Base-by-base conservation (phyloP, 2,797 vertebrate genomes). In the Sebastes steindachneri region DNA sequence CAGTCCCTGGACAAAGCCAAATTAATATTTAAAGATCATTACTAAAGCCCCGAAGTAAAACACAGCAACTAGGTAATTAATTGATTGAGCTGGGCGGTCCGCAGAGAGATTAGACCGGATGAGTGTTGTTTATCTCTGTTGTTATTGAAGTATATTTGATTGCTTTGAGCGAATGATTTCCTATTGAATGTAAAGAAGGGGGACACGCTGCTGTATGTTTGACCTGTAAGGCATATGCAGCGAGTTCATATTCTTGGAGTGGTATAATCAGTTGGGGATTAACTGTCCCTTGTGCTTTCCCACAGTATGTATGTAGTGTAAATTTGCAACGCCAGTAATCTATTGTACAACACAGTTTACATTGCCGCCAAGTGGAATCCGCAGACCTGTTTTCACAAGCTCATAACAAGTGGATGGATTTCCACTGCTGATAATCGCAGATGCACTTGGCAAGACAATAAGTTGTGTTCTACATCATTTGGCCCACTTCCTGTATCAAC, bases 1-100 rank as follows among this genome's bases (percentile, higher is more conserved):
- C 91, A 94, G 95, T 96, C 95, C 95, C 93, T 95, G 95, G 95
- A 96, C 95, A 96, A 95, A 96, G 95, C 90, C 95, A 93, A 94
- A 97, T 97, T 96, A 97, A 97, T 97, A 97, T 97, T 97, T 97
- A 95, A 97, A 96, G 95, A 97, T 96, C 95, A 96, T 96, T 96
- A 95, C 94, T 92, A 93, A 93, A 93, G 94, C 95, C 96, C 96
- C 82, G 89, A 94, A 96, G 96, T 95, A 92, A 96, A 96, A 96
- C 93, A 95, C 87, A 86, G 91, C 94, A 90, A 93, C 91, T 89
- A 93, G 95, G 94, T 96, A 96, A 96, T 97, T 96, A 97, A 97
- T 96, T 96, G 95, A 97, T 97, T 95, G 95, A 95, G 90, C 86
- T 91, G 94, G 94, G 92, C 93, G 93, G 94, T 93, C 90, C 92